Conservation (phyloP, 2,888 invertebrate genomes). For the Megastigmus dorsalis region DNA sequence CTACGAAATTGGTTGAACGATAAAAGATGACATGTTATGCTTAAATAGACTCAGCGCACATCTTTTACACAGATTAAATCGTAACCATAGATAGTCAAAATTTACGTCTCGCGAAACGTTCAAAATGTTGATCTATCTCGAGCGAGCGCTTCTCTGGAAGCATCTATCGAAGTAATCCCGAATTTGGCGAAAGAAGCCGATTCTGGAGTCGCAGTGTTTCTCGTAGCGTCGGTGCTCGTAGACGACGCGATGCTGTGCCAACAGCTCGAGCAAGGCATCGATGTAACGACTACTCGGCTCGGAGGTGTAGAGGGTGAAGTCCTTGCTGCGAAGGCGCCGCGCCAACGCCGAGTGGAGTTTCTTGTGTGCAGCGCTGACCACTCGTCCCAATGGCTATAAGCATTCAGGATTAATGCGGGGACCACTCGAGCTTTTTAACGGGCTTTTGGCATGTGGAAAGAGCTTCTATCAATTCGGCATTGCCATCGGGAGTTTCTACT, state of each 20-base stretch:
- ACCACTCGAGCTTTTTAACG: too few species aligned
- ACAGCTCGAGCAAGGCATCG: neutral
- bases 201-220: neutral
- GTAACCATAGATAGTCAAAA: too few species aligned
- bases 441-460: too few species aligned
- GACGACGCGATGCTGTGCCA: neutral
- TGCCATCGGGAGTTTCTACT: too few species aligned
- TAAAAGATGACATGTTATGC: too few species aligned
- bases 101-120: too few species aligned
- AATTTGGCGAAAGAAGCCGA: neutral
- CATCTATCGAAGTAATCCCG: conserved; percentile 3
- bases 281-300: neutral
- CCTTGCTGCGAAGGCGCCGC: neutral
- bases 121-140: neutral
- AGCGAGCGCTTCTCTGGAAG: neutral
- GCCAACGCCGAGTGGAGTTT: neutral
- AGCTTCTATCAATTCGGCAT: too few species aligned
- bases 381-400: neutral
- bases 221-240: neutral
- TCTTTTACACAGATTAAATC: too few species aligned
- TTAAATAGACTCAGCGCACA: too few species aligned
- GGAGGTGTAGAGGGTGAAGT: conserved; percentile 3
- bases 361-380: neutral
- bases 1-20: too few species aligned
- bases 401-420: conserved; percentile 2